Conservation (phyloP, 2,797 vertebrate genomes). For the Chrysocyon brachyurus region DNA sequence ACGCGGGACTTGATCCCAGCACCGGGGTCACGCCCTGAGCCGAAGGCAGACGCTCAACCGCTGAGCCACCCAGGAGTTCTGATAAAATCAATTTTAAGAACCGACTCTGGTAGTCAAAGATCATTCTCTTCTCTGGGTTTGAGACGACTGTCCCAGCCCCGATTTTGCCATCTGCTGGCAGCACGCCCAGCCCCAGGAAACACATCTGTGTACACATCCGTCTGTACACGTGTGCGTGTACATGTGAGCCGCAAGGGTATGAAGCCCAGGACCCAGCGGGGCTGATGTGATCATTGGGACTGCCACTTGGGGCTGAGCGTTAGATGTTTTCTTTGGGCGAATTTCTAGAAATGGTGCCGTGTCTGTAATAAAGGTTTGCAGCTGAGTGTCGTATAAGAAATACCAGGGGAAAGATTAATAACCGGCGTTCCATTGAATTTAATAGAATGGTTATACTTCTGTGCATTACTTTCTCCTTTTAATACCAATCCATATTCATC, state of each 20-base stretch:
- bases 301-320: neutral
- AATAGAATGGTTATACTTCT: neutral
- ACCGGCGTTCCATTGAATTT: neutral
- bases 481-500: neutral
- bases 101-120: fast-evolving
- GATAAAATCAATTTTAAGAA: neutral
- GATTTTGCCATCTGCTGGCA: neutral
- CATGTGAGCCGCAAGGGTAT: neutral
- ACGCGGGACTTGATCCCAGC: no score
- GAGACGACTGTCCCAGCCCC: neutral
- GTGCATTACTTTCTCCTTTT: slow-evolving; percentile 46
- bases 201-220: neutral
- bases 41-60: no score
- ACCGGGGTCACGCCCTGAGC: no score
- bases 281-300: neutral
- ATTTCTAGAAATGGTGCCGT: slow-evolving; percentile 35
- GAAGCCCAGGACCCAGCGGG: neutral
- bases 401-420: neutral
- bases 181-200: neutral
- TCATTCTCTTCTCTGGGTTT: neutral
- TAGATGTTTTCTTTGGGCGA: slow-evolving; percentile 41
- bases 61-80: no score
- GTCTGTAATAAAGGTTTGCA: slow-evolving; percentile 21
- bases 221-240: neutral
- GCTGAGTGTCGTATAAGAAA: neutral